These are phyloP conservation scores for Carpatolechia fugitivella DNA, from an alignment of 2,888 invertebrate species.

Conservation along the genomic window DNA sequence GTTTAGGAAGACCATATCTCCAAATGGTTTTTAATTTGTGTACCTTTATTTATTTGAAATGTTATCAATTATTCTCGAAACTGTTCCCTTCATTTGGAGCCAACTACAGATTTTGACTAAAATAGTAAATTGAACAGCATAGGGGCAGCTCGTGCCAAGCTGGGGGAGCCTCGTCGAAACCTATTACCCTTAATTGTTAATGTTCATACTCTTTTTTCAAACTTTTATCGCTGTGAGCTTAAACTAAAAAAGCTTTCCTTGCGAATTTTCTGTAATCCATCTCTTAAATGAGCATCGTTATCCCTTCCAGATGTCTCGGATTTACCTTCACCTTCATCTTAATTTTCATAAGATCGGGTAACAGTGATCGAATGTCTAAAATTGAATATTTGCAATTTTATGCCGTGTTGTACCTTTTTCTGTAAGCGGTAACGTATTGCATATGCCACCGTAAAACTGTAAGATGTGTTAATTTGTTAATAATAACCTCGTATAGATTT, in stretches of 20 bases:
- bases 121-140: constrained; percentile 11
- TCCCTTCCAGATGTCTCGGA: background rate
- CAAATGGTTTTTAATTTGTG: too few species aligned
- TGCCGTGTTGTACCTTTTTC: too few species aligned
- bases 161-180: background rate
- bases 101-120: constrained; percentile 9
- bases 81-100: background rate
- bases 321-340: background rate
- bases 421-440: too few species aligned
- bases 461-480: too few species aligned
- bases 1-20: too few species aligned
- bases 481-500: too few species aligned
- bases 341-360: background rate
- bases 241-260: background rate
- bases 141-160: constrained; percentile 11
- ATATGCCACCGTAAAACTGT: too few species aligned
- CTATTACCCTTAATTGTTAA: constrained; percentile 9
- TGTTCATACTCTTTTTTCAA: constrained; percentile 5
- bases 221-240: constrained; percentile 5
- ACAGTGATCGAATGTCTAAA: too few species aligned
- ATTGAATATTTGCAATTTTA: too few species aligned
- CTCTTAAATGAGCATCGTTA: constrained; percentile 2
- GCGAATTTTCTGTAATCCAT: background rate
- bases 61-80: too few species aligned
- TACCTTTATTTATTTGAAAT: too few species aligned